Conservation (phyloP, 2,797 vertebrate species). For the Coendou prehensilis region DNA sequence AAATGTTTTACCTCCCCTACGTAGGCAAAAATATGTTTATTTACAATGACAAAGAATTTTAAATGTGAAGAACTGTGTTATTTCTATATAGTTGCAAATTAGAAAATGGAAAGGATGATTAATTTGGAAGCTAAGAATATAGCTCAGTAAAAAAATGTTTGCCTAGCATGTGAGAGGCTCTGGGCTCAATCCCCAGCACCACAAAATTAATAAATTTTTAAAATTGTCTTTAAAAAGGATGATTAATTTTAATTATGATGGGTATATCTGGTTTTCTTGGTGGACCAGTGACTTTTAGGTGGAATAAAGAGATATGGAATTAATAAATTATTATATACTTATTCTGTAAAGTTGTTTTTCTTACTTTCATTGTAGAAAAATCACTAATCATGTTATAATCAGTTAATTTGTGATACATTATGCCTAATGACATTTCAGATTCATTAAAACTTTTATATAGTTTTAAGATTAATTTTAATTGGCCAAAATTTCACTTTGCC, state of each 20-base stretch:
- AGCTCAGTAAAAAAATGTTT: neutral
- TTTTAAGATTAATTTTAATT: conserved; percentile 57
- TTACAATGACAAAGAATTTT: conserved; percentile 21
- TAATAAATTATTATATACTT: conserved; percentile 29
- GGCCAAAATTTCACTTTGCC: neutral
- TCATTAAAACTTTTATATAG: conserved; percentile 1
- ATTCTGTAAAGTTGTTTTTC: conserved; percentile 28
- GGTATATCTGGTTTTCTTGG: neutral
- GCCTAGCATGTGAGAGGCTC: neutral
- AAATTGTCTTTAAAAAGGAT: neutral
- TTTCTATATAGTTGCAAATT: conserved; percentile 23
- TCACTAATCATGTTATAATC: neutral
- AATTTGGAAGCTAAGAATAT: neutral
- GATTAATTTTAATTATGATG: neutral
- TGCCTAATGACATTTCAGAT: conserved; percentile 2
- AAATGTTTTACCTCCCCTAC: neutral
- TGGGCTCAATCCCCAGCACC: neutral
- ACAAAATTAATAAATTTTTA: neutral
- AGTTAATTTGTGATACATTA: neutral
- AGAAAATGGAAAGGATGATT: conserved; percentile 47
- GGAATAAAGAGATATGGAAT: neutral
- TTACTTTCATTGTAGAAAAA: conserved; percentile 28
- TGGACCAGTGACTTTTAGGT: neutral
- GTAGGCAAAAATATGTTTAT: conserved; percentile 20
- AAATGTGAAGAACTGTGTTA: neutral